Percentiles rank a stretch among this genome's conserved stretches.
These are phyloP conservation scores for Rotaria magnacalcarata DNA, from an alignment of 2,888 invertebrate genomes.

Conservation along the genomic window DNA sequence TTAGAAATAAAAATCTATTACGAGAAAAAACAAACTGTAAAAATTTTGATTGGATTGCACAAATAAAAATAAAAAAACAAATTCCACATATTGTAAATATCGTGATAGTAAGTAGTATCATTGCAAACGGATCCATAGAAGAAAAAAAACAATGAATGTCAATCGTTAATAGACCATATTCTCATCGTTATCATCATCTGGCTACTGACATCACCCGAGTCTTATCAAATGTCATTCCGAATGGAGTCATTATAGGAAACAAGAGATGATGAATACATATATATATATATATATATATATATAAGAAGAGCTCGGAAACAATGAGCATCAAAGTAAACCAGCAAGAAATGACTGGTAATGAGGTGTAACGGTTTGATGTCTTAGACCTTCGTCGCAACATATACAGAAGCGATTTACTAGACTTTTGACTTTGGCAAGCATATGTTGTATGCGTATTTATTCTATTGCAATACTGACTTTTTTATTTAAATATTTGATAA, in stretches of 20 bases:
- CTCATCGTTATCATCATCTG: not conserved
- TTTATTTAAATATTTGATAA: not conserved
- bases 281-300: not conserved
- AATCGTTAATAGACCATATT: not conserved
- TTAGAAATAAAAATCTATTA: no score
- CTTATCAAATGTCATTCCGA: not conserved
- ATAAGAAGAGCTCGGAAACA: not conserved
- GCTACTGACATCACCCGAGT: not conserved
- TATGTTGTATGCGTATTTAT: not conserved
- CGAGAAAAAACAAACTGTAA: not conserved
- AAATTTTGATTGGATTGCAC: slow-evolving; percentile 14
- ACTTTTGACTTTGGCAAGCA: not conserved
- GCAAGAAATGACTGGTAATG: not conserved
- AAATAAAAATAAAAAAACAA: slow-evolving; percentile 34
- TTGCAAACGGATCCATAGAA: not conserved
- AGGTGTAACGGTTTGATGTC: not conserved
- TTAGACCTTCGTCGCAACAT: not conserved
- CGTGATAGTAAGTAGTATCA: not conserved
- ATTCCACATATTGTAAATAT: slow-evolving; percentile 25
- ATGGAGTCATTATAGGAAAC: not conserved
- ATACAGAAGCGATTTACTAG: not conserved
- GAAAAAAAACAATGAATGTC: slow-evolving; percentile 22
- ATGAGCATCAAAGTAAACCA: slow-evolving; percentile 1
- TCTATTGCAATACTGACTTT: not conserved
- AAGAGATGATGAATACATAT: not conserved